These are phyloP conservation scores for Phrixothrix hirtus DNA, from an alignment of 2,888 invertebrate species.

Conservation along the genomic window DNA sequence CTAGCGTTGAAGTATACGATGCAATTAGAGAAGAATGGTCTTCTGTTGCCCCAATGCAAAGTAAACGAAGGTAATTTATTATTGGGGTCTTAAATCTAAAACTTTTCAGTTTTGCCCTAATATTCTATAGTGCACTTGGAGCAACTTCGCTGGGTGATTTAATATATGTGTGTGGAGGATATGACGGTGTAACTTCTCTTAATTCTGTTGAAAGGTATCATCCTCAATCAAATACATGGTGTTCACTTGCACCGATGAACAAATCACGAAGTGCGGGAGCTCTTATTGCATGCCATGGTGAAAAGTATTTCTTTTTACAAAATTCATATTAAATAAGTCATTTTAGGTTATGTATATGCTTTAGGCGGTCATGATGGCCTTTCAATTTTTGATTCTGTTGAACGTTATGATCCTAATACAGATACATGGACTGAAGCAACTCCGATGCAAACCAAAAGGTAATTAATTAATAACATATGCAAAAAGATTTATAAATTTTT, in stretches of 20 bases:
- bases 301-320: background rate
- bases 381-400: conserved; percentile 85
- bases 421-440: conserved; percentile 75
- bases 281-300: conserved; percentile 55
- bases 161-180: conserved; percentile 84
- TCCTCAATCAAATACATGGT: conserved; percentile 74
- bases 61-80: conserved; percentile 68
- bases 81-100: background rate
- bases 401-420: conserved; percentile 75
- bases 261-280: conserved; percentile 60
- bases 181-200: conserved; percentile 81
- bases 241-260: conserved; percentile 71
- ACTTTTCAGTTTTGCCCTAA: conserved; percentile 20
- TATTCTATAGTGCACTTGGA: conserved; percentile 69
- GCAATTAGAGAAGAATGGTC: conserved; percentile 74
- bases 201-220: conserved; percentile 83
- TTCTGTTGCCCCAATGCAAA: conserved; percentile 77
- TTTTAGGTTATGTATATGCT: conserved; percentile 76
- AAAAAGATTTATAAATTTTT: background rate
- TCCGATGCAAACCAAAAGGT: conserved; percentile 76
- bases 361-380: conserved; percentile 88
- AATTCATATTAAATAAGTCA: conserved; percentile 38
- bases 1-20: conserved; percentile 85
- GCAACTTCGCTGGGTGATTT: conserved; percentile 78
- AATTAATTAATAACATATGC: too few relatives aligned